These are phyloP conservation scores for Sebastes cheni DNA, from an alignment of 2,797 vertebrate species.

Conservation along the genomic window DNA sequence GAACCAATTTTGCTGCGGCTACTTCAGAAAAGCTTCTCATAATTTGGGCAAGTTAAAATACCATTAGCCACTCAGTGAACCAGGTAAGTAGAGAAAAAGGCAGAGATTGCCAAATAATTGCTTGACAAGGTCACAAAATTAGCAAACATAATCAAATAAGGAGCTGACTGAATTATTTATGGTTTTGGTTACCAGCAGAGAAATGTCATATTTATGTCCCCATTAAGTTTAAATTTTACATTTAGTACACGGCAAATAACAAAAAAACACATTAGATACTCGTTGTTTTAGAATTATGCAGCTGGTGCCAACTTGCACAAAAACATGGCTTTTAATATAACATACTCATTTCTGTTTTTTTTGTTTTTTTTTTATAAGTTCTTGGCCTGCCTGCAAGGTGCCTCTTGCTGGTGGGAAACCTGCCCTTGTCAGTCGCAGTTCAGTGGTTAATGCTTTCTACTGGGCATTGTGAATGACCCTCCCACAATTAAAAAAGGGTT, in stretches of 20 bases:
- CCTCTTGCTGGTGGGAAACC: conserved; percentile 59
- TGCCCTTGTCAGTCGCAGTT: conserved; percentile 68
- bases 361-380: background rate
- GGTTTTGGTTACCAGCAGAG: conserved; percentile 21
- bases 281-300: background rate
- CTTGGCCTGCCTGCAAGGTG: conserved; percentile 50
- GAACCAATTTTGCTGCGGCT: conserved; percentile 62
- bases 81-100: conserved; percentile 77
- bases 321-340: conserved; percentile 7
- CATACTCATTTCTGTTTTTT: background rate
- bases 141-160: conserved; percentile 78
- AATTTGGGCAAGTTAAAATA: conserved; percentile 75
- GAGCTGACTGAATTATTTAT: conserved; percentile 68
- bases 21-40: conserved; percentile 60
- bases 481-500: conserved; percentile 76
- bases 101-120: conserved; percentile 76
- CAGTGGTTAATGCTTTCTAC: conserved; percentile 70
- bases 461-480: conserved; percentile 65
- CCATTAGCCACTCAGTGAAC: conserved; percentile 80
- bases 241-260: background rate
- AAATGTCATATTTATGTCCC: background rate
- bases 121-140: conserved; percentile 81
- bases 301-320: background rate
- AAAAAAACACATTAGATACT: background rate
- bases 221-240: background rate